phyloP scores from a whole-genome alignment of 2,113 vertebrate species.

The Sphyrna mokarran region DNA sequence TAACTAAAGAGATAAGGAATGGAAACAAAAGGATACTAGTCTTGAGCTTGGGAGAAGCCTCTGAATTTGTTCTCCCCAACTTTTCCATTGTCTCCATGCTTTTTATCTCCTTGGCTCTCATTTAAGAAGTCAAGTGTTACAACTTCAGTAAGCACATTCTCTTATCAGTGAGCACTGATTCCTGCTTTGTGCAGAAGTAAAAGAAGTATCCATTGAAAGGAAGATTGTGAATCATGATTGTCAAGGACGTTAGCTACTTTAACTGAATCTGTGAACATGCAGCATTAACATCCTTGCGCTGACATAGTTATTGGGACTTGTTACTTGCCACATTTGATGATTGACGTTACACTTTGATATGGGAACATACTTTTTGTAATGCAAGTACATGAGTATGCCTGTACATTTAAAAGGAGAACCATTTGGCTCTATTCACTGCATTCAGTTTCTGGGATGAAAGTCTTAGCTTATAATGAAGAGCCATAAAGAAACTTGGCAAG shows the following conservation, averaged over 20 bases:
- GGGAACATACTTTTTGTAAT: background rate
- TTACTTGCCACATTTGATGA: slow-evolving; percentile 28
- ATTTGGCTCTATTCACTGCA: background rate
- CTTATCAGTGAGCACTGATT: background rate
- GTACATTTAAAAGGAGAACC: slow-evolving; percentile 20
- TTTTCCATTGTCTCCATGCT: background rate
- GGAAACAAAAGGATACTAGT: background rate
- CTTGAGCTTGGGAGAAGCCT: background rate
- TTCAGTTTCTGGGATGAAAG: background rate
- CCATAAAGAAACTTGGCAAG: slow-evolving; percentile 2
- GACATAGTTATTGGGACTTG: background rate
- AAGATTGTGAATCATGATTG: background rate
- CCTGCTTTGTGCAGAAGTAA: background rate
- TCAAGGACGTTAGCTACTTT: background rate
- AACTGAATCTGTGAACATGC: background rate
- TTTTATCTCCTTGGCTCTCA: background rate
- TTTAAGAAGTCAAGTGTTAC: background rate
- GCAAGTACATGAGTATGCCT: background rate
- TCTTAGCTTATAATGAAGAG: background rate
- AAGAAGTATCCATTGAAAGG: background rate
- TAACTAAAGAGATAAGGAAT: background rate
- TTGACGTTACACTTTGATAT: slow-evolving; percentile 15
- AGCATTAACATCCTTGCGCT: background rate
- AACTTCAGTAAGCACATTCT: background rate
- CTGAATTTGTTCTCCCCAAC: background rate